These are phyloP conservation scores for Dryococelus australis DNA, from an alignment of 2,888 invertebrate species.

Conservation along the genomic window DNA sequence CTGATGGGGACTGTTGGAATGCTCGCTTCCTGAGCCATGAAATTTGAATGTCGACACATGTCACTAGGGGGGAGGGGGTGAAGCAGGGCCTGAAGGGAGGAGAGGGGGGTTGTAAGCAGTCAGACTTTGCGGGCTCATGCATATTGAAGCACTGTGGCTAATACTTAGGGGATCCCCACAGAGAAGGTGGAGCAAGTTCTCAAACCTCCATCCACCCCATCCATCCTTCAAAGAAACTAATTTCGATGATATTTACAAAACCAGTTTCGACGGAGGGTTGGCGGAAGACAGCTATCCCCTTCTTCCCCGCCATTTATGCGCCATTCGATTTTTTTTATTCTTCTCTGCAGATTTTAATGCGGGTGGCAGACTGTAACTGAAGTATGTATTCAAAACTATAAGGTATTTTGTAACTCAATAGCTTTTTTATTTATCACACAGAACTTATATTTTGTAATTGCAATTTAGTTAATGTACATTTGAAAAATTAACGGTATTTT, in stretches of 20 bases:
- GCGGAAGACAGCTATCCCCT: background rate
- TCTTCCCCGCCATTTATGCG: background rate
- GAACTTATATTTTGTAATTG: no score
- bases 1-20: background rate
- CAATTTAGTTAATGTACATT: no score
- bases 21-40: slow-evolving; percentile 16
- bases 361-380: no score
- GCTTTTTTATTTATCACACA: no score
- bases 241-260: background rate
- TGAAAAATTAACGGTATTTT: no score
- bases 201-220: background rate
- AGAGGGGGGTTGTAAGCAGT: background rate
- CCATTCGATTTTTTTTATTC: background rate
- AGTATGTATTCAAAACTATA: no score
- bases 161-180: background rate
- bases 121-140: slow-evolving; percentile 5
- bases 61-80: background rate
- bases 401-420: no score
- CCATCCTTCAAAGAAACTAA: slow-evolving; percentile 11
- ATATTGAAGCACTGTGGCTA: slow-evolving; percentile 3
- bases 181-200: background rate
- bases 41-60: background rate
- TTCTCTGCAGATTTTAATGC: background rate
- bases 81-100: background rate
- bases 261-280: background rate